These are phyloP conservation scores for Nyctibius grandis DNA, from an alignment of 2,797 vertebrate genomes.

Conservation along the genomic window DNA sequence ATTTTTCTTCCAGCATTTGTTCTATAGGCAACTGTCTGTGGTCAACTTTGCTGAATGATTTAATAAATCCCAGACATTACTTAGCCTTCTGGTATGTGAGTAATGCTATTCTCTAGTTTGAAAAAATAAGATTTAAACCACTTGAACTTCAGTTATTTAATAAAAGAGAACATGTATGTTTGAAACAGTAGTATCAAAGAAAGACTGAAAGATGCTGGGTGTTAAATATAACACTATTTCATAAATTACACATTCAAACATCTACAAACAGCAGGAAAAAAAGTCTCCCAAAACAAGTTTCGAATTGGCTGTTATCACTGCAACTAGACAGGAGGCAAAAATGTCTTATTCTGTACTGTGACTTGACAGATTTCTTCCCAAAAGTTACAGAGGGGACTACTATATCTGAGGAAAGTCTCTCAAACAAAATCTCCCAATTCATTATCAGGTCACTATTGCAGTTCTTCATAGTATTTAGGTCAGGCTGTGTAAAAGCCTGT, in stretches of 20 bases:
- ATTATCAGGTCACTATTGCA: not conserved
- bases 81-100: constrained; percentile 66
- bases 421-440: not conserved
- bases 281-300: not conserved
- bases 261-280: not conserved
- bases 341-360: not conserved
- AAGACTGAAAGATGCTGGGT: not conserved
- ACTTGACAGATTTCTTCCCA: not conserved
- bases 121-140: constrained; percentile 51
- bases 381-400: not conserved
- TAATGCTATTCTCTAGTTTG: constrained; percentile 47
- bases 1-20: constrained; percentile 36
- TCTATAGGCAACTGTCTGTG: constrained; percentile 51
- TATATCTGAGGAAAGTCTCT: not conserved
- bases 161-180: constrained; percentile 1
- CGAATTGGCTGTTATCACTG: not conserved
- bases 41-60: constrained; percentile 60
- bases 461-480: not conserved
- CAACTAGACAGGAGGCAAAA: not conserved
- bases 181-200: constrained; percentile 22
- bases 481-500: not conserved
- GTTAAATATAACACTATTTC: not conserved
- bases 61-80: constrained; percentile 71
- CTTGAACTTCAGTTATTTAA: constrained; percentile 47
- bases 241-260: not conserved